Percentiles rank a stretch among this genome's conserved stretches.
Conservation (phyloP, 2,113 vertebrate genomes). For the Tupaia chinensis region DNA sequence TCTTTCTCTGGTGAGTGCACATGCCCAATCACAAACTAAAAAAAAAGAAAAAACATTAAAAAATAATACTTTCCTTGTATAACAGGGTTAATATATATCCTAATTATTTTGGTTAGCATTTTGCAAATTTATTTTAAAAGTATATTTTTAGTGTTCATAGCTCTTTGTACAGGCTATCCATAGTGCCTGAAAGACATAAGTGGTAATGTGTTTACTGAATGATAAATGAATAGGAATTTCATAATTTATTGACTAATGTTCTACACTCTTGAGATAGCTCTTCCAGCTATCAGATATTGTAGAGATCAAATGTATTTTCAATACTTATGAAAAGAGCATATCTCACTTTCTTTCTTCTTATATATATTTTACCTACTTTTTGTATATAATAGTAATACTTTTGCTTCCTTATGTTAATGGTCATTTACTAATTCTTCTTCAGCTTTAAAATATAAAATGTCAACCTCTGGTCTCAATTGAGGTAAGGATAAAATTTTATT, state of each 20-base stretch:
- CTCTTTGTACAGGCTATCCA: not conserved
- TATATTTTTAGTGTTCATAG: not conserved
- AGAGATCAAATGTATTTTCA: not conserved
- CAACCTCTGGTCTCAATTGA: not conserved
- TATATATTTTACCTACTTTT: not conserved
- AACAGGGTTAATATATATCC: not conserved
- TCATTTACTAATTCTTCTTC: not conserved
- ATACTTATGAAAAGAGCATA: not conserved
- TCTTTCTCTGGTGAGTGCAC: no score
- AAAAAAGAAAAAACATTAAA: no score
- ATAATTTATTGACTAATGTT: not conserved
- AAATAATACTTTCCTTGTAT: not conserved
- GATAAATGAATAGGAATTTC: not conserved
- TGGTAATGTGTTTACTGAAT: not conserved
- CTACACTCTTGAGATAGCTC: not conserved
- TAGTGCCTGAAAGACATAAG: not conserved
- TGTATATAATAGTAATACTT: not conserved
- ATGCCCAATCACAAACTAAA: no score
- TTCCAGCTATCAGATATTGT: not conserved
- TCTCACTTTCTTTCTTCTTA: not conserved
- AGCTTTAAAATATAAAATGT: not conserved
- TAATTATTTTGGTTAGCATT: not conserved
- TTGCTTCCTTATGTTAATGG: not conserved
- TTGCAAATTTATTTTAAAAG: constrained; percentile 6
- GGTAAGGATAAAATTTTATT: not conserved